These are phyloP conservation scores for Mormoops blainvillei DNA, from an alignment of 2,113 vertebrate species.

Conservation along the genomic window DNA sequence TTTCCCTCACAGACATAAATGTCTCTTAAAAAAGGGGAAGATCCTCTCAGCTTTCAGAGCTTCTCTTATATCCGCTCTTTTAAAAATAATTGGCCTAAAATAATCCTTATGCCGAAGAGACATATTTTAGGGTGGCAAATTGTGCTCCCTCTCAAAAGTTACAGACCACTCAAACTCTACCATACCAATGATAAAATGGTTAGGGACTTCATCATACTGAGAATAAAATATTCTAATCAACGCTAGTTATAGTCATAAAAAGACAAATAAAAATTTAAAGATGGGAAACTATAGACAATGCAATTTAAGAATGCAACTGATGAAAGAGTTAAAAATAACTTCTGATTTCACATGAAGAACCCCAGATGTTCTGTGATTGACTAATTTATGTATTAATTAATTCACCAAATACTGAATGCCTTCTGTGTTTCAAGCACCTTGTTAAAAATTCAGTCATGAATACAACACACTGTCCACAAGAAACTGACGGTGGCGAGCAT, in stretches of 20 bases:
- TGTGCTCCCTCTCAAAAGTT: background rate
- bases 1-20: background rate
- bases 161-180: background rate
- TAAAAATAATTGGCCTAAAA: background rate
- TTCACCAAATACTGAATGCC: background rate
- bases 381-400: background rate
- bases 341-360: background rate
- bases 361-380: background rate
- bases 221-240: background rate
- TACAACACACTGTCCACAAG: background rate
- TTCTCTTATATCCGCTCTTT: background rate
- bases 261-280: background rate
- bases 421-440: background rate
- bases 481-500: background rate
- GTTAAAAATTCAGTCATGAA: background rate
- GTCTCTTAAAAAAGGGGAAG: background rate
- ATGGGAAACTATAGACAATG: background rate
- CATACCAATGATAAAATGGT: background rate
- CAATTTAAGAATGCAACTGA: background rate
- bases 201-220: background rate
- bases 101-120: background rate
- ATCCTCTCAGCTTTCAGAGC: background rate
- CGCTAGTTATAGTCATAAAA: background rate
- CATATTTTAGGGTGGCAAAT: background rate
- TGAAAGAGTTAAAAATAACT: background rate